Evolutionary conservation across 2,113 vertebrate genomes (phyloP).

Genomic region (Zeus faber): DNA sequence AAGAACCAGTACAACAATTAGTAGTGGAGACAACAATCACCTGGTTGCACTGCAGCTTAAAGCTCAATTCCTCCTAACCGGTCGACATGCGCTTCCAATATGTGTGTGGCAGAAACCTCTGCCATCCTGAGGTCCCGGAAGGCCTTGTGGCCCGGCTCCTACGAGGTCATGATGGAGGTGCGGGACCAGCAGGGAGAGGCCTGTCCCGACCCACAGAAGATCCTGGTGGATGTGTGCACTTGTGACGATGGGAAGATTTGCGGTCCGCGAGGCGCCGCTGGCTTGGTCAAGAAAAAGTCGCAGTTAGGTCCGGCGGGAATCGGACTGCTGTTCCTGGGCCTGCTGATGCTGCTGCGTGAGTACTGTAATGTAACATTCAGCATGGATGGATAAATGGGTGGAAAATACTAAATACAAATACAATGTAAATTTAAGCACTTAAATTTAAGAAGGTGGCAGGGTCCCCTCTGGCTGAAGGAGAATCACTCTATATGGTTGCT

Average conservation of each 20-base stretch:
- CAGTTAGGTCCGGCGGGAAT: constrained; percentile 75
- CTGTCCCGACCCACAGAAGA: constrained; percentile 63
- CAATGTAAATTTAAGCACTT: neutral
- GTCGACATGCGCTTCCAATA: too few relatives aligned
- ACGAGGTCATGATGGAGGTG: constrained; percentile 53
- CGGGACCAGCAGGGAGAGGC: constrained; percentile 54
- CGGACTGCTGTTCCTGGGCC: constrained; percentile 78
- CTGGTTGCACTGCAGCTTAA: too few relatives aligned
- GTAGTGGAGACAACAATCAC: too few relatives aligned
- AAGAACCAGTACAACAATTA: too few relatives aligned
- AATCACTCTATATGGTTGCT: too few relatives aligned
- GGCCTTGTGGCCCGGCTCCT: constrained; percentile 46
- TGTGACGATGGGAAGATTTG: constrained; percentile 55
- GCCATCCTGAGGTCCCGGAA: constrained; percentile 51
- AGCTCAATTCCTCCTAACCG: too few relatives aligned
- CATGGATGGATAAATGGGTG: too few relatives aligned
- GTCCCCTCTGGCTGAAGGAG: too few relatives aligned
- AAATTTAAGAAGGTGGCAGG: too few relatives aligned
- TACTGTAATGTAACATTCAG: constrained; percentile 22
- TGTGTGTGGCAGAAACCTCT: constrained; percentile 56
- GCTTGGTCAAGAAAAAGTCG: constrained; percentile 1
- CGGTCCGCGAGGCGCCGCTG: rapidly evolving
- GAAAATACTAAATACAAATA: too few relatives aligned
- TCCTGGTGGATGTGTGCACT: constrained; percentile 61
- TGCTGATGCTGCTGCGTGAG: constrained; percentile 82